phyloP scores from a whole-genome alignment of 2,113 vertebrate genomes.

The Ellobius talpinus region DNA sequence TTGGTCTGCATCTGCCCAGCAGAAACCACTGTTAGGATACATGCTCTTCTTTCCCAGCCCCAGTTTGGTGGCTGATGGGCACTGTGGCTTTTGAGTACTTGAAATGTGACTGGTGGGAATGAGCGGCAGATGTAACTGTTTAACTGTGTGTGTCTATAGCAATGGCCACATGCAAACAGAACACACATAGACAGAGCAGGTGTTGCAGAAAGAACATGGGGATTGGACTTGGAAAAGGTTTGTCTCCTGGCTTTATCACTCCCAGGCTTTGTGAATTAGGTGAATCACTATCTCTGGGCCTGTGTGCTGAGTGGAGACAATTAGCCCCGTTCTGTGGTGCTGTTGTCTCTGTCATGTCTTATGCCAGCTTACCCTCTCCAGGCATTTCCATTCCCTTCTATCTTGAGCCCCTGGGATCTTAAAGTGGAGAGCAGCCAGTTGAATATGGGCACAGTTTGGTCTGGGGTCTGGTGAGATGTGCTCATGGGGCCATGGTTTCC shows the following conservation, averaged over 20 bases:
- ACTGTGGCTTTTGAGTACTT: neutral
- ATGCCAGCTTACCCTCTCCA: neutral
- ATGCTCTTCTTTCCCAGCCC: neutral
- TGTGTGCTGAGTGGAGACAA: neutral
- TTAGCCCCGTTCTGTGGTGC: neutral
- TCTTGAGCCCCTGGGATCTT: neutral
- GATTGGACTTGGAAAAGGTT: neutral
- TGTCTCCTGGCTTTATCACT: neutral
- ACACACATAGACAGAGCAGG: neutral
- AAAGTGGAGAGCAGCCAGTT: neutral
- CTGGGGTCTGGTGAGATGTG: neutral
- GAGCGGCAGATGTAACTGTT: neutral
- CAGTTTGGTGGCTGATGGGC: neutral
- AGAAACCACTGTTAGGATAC: neutral
- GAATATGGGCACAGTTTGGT: neutral
- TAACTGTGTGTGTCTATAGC: neutral
- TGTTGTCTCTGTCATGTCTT: neutral
- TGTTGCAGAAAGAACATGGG: neutral
- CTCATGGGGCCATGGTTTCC: neutral
- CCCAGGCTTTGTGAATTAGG: neutral
- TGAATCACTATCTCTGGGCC: conserved; percentile 5
- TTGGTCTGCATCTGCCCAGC: neutral
- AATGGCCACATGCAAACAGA: neutral
- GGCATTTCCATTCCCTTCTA: neutral
- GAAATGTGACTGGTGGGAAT: neutral